Evolutionary conservation across 64 coral and sea anemone genomes (phyloP), one percentile per base, ranked within the genome.

Genomic region (Trachythela sp.): DNA sequence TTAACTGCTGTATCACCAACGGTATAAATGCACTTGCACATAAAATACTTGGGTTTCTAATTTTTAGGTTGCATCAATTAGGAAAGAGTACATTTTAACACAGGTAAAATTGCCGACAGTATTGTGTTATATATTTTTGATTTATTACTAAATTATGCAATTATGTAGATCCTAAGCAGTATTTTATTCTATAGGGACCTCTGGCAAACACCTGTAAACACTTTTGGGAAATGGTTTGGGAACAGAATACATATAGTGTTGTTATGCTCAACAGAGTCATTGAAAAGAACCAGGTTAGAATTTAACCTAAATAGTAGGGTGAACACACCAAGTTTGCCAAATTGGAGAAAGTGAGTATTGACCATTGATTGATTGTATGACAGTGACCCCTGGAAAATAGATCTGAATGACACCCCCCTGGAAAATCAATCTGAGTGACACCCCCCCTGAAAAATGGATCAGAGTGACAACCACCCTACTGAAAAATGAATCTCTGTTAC

Each of bases 171-270:
- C 11, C 42, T 11, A 45, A 45, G 42, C 42, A 45, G 42, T 68
- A 68, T 68, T 35, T 38, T 34, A 7, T 35, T 35, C 48, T 85
- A 2, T 35, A 99, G 92, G 96, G 96, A 76, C 96, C 96, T 29
- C 77, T 99, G 8, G 85, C 93, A 6, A 85, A 91, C 43, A 99
- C 96, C 50, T 27, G 89, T 39, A 48, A 92, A 5, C 87, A 99
- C 85, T 99, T 99, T 37, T 99, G 96, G 96, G 93, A 94, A 58
- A 99, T 99, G 96, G 60, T 94, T 70, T 99, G 96, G 96, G 96
- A 99, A n/a, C 88, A 94, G 51, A 99, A 99, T 33, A 39, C 91
- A 48, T 22, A 88, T 68, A 91, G 93, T 38, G 67, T 99, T 86
- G 77, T 99, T 26, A 99, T 99, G 96, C 86, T 99, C 9, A 99